A percentile compares a stretch with the other conserved stretches of the same genome.
Evolutionary conservation across 2,888 invertebrate species (phyloP).

Genomic region (Argynnis bischoffii): DNA sequence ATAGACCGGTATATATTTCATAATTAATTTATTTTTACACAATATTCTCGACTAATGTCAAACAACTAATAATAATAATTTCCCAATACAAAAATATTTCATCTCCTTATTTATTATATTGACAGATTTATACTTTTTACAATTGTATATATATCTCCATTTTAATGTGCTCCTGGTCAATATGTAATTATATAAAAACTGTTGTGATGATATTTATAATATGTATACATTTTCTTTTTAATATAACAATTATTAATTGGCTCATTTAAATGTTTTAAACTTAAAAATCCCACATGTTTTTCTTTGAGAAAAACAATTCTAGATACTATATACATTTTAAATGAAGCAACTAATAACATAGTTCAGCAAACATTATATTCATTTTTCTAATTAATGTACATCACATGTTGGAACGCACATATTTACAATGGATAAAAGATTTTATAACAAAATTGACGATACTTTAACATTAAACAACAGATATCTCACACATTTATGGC

Average conservation of each 20-base stretch:
- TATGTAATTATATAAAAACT: constrained; percentile 47
- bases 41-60: constrained; percentile 75
- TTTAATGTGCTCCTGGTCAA: constrained; percentile 50
- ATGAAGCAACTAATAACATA: constrained; percentile 2
- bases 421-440: constrained; percentile 63
- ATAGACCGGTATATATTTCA: constrained; percentile 43
- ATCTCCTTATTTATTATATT: constrained; percentile 73
- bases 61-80: constrained; percentile 72
- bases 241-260: constrained; percentile 9
- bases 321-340: constrained; percentile 16
- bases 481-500: constrained; percentile 79
- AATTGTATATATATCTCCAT: constrained; percentile 49
- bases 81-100: constrained; percentile 81
- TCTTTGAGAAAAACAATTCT: constrained; percentile 20
- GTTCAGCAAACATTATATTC: constrained; percentile 40
- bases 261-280: constrained; percentile 10
- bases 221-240: constrained; percentile 39
- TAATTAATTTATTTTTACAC: constrained; percentile 76
- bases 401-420: constrained; percentile 58
- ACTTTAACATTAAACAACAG: constrained; percentile 68
- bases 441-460: constrained; percentile 53
- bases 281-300: constrained; percentile 6
- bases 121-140: constrained; percentile 72
- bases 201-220: constrained; percentile 54
- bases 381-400: constrained; percentile 54